phyloP scores from a whole-genome alignment of 2,888 invertebrate species.

The Phortica magna region DNA sequence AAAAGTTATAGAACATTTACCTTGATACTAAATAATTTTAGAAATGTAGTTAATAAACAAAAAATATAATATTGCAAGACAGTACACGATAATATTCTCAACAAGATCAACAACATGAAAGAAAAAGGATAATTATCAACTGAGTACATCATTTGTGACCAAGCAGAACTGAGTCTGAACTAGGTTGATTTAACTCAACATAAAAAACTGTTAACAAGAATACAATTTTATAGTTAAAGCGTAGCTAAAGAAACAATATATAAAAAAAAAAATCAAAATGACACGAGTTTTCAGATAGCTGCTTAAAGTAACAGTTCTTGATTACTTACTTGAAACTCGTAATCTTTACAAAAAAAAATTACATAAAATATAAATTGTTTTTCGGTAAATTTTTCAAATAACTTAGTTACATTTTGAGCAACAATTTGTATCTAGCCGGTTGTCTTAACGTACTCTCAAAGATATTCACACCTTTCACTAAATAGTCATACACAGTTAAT shows the following conservation, averaged over 20 bases:
- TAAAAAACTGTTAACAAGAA: constrained; percentile 20
- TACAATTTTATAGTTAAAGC: constrained; percentile 16
- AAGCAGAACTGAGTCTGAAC: constrained; percentile 68
- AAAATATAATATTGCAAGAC: not conserved
- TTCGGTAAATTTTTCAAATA: too few relatives aligned
- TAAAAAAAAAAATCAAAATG: not conserved
- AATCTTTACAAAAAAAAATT: too few relatives aligned
- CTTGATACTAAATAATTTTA: not conserved
- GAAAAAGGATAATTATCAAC: not conserved
- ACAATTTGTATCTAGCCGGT: too few relatives aligned
- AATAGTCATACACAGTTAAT: not conserved
- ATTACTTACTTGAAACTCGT: not conserved
- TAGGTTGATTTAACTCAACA: constrained; percentile 57
- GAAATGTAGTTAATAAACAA: not conserved
- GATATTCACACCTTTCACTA: not conserved
- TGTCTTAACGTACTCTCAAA: too few relatives aligned
- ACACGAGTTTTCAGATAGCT: not conserved
- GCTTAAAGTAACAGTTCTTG: not conserved
- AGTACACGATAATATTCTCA: not conserved
- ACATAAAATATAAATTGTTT: too few relatives aligned
- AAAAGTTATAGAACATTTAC: not conserved
- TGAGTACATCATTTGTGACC: constrained; percentile 56
- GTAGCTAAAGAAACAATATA: not conserved
- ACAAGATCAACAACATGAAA: not conserved
- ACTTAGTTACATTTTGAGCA: too few relatives aligned